phyloP scores from a whole-genome alignment of 2,888 invertebrate genomes.

The Seira sanloemensis region DNA sequence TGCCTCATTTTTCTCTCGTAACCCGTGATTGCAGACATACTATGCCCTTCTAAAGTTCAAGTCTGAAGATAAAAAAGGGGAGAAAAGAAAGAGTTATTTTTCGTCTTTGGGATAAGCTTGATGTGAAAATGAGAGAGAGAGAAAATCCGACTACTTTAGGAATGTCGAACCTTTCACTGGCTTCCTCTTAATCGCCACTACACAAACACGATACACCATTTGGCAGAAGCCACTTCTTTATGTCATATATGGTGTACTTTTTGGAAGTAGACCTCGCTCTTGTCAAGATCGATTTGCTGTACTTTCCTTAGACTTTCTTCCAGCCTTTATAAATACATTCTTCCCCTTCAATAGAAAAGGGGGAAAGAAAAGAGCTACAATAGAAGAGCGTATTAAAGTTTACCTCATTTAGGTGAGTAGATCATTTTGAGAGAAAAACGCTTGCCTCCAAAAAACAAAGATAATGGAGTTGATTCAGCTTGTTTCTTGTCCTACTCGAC shows the following conservation, averaged over 20 bases:
- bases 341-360: background rate
- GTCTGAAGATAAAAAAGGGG: conserved; percentile 9
- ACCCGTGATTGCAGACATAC: conserved; percentile 24
- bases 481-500: background rate
- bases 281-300: conserved; percentile 44
- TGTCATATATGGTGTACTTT: background rate
- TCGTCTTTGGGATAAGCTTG: conserved; percentile 17
- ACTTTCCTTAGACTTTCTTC: conserved; percentile 38
- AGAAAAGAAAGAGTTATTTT: conserved; percentile 9
- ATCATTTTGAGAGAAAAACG: background rate
- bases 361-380: background rate
- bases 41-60: background rate
- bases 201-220: background rate
- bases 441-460: background rate
- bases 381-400: conserved; percentile 22
- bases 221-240: background rate
- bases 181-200: conserved; percentile 14
- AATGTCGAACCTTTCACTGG: conserved; percentile 39
- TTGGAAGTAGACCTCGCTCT: background rate
- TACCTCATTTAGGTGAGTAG: conserved; percentile 41
- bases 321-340: no score
- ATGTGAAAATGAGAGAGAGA: conserved; percentile 48
- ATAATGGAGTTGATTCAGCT: background rate
- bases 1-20: background rate
- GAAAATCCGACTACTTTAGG: conserved; percentile 17